Percentiles rank a stretch among this genome's conserved stretches.
Evolutionary conservation across 2,888 invertebrate genomes (phyloP).

Genomic region (Loripinus fragilis): DNA sequence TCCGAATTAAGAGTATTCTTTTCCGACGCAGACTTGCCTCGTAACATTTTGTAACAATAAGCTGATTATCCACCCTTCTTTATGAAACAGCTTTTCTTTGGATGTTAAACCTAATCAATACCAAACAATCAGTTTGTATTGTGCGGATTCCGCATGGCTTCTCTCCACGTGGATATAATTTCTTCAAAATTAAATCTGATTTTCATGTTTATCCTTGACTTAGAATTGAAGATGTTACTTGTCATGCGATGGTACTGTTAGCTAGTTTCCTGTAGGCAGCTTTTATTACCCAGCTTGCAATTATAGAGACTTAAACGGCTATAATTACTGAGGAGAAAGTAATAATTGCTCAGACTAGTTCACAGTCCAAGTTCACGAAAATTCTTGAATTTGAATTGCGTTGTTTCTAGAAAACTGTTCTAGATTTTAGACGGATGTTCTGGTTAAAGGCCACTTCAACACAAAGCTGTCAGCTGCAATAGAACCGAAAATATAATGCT

Average conservation of each 20-base stretch:
- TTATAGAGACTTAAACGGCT: constrained; percentile 9
- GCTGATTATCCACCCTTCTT: constrained; percentile 12
- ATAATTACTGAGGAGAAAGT: constrained; percentile 10
- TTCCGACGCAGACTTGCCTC: background rate
- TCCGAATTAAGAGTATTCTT: constrained; percentile 14
- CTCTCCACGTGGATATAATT: constrained; percentile 5
- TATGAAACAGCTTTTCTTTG: constrained; percentile 5
- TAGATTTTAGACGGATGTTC: no score
- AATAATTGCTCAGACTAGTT: background rate
- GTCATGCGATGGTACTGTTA: constrained; percentile 10
- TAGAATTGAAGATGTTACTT: constrained; percentile 6
- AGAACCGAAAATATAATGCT: no score
- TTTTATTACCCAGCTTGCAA: background rate
- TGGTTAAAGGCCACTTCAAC: no score
- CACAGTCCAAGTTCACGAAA: no score
- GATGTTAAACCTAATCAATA: background rate
- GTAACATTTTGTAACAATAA: constrained; percentile 21
- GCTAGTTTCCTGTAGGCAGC: background rate
- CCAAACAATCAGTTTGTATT: constrained; percentile 16
- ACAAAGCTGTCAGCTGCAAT: no score
- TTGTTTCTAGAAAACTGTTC: no score
- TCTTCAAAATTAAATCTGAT: constrained; percentile 16
- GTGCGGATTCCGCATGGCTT: background rate
- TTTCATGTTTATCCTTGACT: constrained; percentile 7
- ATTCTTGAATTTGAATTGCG: no score